Percentiles rank a stretch among this genome's conserved stretches.
phyloP scores from a whole-genome alignment of 2,113 vertebrate species.

The Gnathonemus longibarbis region DNA sequence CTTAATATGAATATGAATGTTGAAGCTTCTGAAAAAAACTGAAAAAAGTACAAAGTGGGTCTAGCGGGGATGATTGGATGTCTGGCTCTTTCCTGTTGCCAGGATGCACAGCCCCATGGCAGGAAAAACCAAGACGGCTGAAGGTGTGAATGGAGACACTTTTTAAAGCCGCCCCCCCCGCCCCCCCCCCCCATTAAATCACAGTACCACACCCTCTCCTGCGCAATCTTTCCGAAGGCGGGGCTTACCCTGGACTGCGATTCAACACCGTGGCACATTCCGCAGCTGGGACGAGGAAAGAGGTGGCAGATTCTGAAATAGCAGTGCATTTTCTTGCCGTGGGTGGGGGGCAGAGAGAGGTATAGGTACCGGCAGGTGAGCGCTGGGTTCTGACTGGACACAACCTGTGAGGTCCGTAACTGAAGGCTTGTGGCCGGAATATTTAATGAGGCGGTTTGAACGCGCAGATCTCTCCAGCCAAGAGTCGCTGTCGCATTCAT shows the following conservation, averaged over 20 bases:
- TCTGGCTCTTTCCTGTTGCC: neutral
- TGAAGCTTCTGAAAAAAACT: neutral
- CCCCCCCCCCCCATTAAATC: neutral
- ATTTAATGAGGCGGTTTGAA: neutral
- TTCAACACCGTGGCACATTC: neutral
- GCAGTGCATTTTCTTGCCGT: neutral
- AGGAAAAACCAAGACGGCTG: neutral
- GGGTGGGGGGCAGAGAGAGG: neutral
- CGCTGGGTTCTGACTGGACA: neutral
- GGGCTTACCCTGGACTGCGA: neutral
- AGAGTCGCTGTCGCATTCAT: neutral
- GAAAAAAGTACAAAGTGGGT: neutral
- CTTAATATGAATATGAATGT: neutral
- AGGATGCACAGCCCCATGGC: neutral
- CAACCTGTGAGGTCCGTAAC: conserved; percentile 16
- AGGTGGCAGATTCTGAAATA: neutral
- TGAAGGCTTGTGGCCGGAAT: neutral
- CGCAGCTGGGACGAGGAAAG: neutral
- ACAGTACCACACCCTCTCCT: neutral
- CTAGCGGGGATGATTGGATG: conserved; percentile 36
- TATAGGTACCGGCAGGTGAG: neutral
- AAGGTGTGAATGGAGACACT: neutral
- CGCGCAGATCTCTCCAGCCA: neutral
- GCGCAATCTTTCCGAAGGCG: neutral
- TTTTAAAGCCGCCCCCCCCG: neutral